phyloP scores from a whole-genome alignment of 2,113 vertebrate genomes.

The Leucopternis melanops region DNA sequence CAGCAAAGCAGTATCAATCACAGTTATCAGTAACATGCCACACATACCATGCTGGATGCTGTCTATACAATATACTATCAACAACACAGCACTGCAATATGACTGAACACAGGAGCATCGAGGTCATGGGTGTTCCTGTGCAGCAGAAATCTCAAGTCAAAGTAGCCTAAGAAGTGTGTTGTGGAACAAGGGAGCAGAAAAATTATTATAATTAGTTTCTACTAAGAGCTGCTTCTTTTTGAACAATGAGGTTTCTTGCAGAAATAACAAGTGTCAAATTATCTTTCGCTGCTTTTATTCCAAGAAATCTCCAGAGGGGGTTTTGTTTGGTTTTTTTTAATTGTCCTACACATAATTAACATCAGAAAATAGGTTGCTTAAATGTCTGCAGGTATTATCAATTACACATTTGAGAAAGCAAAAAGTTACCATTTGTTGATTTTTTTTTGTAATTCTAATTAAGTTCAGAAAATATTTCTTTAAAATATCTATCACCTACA shows the following conservation, averaged over 20 bases:
- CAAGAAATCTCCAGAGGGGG: background rate
- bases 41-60: background rate
- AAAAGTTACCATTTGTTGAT: background rate
- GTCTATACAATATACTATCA: rapidly evolving
- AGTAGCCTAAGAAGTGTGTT: background rate
- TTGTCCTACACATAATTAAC: background rate
- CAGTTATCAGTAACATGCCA: background rate
- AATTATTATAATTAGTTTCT: background rate
- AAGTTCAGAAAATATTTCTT: background rate
- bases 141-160: background rate
- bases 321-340: background rate
- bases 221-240: background rate
- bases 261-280: background rate
- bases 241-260: background rate
- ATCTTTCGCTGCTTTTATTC: background rate
- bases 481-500: background rate
- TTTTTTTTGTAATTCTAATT: background rate
- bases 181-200: background rate
- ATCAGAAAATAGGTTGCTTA: background rate
- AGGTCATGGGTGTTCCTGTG: background rate
- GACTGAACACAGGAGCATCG: background rate
- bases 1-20: background rate
- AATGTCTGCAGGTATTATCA: background rate
- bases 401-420: background rate
- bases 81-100: background rate